Evolutionary conservation across 2,888 invertebrate species (phyloP), one percentile per base, ranked within the genome.

Genomic region (Dryobotodes eremita): DNA sequence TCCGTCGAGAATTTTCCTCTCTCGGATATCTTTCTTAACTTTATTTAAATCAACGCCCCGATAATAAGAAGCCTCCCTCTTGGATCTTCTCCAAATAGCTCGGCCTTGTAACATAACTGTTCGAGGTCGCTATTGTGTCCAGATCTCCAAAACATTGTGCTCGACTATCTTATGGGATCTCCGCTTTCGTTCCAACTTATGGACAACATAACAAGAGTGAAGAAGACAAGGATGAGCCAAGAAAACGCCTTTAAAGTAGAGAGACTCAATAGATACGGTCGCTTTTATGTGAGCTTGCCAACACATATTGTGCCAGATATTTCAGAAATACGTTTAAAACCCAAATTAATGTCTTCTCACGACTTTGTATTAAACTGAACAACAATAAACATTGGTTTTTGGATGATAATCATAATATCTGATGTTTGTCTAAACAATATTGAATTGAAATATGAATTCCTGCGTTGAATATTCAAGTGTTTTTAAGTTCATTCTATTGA

Each of bases 1-100:
- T 59, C 26, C 23, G 20, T 69, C 59, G 48, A 80, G 23, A 68
- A 62, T 75, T 75, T 75, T 71, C 80, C 61, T 74, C 72, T 79
- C 75, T 75, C 62, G n/a, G 20, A 77, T 72, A 78, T 71, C 46
- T n/a, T 55, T 69, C 71, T 64, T 79, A 55, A 75, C 71, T 80
- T 88, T 82, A 88, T 88, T 86, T 71, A 87, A 88, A 88, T 74
- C 74, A 79, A 86, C 71, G 75, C 61, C 79, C 57, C 71, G 74
- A 86, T 83, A 85, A 84, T 84, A 89, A 82, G 81, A 86, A 85
- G 80, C 80, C 86, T 89, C 82, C 85, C 79, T 85, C 88, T 91
- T 91, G 92, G 92, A 90, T 84, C 86, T 84, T 87, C 86, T 91
- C 93, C 92, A 92, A 91, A 88, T 86, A 86, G 80, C 82, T 80